Conservation (phyloP, 2,888 invertebrate species). For the Thereva nobilitata region DNA sequence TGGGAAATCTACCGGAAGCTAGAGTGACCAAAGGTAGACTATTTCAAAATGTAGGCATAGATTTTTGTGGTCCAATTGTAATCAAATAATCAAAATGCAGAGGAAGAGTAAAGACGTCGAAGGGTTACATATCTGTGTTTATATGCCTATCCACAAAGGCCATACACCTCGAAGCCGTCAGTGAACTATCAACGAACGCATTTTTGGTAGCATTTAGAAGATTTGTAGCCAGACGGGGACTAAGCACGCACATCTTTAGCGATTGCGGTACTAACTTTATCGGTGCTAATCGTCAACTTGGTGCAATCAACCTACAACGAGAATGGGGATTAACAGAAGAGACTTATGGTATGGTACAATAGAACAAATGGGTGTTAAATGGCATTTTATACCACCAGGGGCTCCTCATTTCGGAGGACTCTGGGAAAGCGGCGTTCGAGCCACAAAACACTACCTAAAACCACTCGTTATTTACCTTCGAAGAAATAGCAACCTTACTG, state of each 20-base stretch:
- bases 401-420: slow-evolving; percentile 48
- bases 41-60: background rate
- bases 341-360: background rate
- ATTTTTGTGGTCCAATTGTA: background rate
- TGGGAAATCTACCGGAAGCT: background rate
- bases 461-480: slow-evolving; percentile 4
- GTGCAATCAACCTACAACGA: background rate
- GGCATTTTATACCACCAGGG: slow-evolving; percentile 48
- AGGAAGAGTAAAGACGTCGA: background rate
- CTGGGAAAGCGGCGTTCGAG: slow-evolving; percentile 22
- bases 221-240: background rate
- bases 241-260: background rate
- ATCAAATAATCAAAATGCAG: background rate
- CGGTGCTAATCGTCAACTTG: background rate
- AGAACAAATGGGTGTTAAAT: slow-evolving; percentile 32
- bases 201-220: background rate
- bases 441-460: background rate
- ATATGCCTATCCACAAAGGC: background rate
- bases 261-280: slow-evolving; percentile 18
- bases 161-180: background rate
- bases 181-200: background rate
- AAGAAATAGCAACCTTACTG: slow-evolving; percentile 19
- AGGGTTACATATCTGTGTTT: slow-evolving; percentile 16
- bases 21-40: background rate
- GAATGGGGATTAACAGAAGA: background rate